phyloP scores from a whole-genome alignment of 2,888 invertebrate species.

The Drosophila nr. perissopoda region DNA sequence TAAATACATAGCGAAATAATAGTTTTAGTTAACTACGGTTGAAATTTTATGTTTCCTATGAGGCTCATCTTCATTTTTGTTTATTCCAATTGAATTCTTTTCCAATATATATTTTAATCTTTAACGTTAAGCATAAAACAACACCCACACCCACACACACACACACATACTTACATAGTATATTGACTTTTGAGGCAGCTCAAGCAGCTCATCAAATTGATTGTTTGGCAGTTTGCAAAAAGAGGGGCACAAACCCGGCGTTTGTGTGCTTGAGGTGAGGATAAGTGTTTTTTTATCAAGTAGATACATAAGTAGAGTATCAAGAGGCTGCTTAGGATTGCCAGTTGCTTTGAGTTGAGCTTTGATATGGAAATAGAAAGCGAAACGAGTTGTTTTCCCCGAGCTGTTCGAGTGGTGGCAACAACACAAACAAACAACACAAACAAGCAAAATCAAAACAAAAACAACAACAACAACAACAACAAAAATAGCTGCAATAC shows the following conservation, averaged over 20 bases:
- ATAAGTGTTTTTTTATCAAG: constrained; percentile 1
- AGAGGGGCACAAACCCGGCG: constrained; percentile 7
- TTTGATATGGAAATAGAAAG: constrained; percentile 7
- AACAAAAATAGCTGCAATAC: constrained; percentile 84
- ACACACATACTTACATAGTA: constrained; percentile 5
- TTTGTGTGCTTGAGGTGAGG: not conserved
- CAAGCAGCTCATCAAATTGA: constrained; percentile 19
- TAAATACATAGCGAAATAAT: constrained; percentile 70
- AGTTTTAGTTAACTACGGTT: constrained; percentile 83
- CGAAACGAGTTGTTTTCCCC: constrained; percentile 27
- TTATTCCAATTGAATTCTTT: constrained; percentile 27
- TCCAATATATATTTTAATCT: constrained; percentile 1
- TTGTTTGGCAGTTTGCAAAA: constrained; percentile 15
- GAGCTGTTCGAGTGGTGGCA: constrained; percentile 24
- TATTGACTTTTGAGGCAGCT: constrained; percentile 32
- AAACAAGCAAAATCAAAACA: constrained; percentile 1
- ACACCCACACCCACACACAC: constrained; percentile 7
- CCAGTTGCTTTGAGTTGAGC: constrained; percentile 25
- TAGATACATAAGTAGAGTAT: constrained; percentile 24
- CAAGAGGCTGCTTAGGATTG: constrained; percentile 53
- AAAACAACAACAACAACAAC: constrained; percentile 25
- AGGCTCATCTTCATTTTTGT: constrained; percentile 83
- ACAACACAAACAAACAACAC: constrained; percentile 3
- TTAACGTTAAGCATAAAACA: not conserved
- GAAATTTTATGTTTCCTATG: constrained; percentile 85